These are phyloP conservation scores for Rhagophthalmus giganteus DNA, from an alignment of 2,888 invertebrate genomes.

Conservation along the genomic window DNA sequence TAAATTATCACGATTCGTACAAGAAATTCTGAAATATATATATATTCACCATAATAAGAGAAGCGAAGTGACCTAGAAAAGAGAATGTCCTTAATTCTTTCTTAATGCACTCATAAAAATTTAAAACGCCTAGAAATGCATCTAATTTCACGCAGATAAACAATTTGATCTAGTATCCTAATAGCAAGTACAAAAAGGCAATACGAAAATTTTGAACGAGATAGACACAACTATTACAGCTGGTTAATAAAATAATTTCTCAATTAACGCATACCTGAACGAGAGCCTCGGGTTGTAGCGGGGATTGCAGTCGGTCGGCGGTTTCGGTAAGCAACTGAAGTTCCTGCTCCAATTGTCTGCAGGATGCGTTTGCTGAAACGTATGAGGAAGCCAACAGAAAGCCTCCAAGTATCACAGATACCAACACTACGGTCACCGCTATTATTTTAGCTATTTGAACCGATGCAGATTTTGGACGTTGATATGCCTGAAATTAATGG, in stretches of 20 bases:
- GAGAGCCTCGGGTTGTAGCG: constrained; percentile 64
- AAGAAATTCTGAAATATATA: no score
- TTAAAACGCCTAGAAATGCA: neutral
- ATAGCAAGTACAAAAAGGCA: no score
- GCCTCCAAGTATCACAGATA: constrained; percentile 78
- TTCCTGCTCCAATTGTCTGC: constrained; percentile 75
- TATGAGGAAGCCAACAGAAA: constrained; percentile 84
- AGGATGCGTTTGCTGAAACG: constrained; percentile 79
- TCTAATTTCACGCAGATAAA: no score
- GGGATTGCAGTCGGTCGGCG: constrained; percentile 54
- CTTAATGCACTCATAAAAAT: neutral
- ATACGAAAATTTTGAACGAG: no score
- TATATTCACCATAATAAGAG: no score
- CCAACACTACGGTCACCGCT: constrained; percentile 78
- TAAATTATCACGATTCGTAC: no score
- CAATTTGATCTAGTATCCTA: no score
- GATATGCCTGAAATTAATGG: constrained; percentile 71
- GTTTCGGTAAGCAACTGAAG: constrained; percentile 70
- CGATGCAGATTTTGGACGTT: constrained; percentile 70
- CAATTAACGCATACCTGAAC: constrained; percentile 66
- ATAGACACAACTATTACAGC: no score
- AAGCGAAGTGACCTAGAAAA: no score
- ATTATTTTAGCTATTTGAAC: constrained; percentile 87
- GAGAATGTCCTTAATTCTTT: constrained; percentile 19
- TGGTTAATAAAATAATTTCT: no score